Evolutionary conservation across 2,888 invertebrate genomes (phyloP).

Genomic region (Campoletis raptor): DNA sequence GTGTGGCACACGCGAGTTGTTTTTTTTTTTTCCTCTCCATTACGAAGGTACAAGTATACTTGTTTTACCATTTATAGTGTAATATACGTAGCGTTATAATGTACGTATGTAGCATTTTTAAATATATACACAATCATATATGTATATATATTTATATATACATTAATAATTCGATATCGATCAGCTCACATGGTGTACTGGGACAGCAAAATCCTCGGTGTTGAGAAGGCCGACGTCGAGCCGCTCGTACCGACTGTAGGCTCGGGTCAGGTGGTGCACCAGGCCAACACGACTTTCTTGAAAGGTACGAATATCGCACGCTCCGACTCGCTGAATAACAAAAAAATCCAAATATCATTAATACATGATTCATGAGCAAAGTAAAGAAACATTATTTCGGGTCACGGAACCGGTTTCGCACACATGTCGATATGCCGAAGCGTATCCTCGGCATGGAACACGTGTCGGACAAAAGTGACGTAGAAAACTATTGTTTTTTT

Average conservation of each 20-base stretch:
- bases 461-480: conserved; percentile 3
- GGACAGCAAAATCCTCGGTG: conserved; percentile 80
- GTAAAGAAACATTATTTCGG: conserved; percentile 4
- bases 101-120: conserved; percentile 45
- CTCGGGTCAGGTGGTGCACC: conserved; percentile 86
- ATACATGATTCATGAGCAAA: conserved; percentile 18
- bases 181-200: conserved; percentile 81
- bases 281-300: conserved; percentile 93
- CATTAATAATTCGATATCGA: conserved; percentile 55
- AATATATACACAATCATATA: conserved; percentile 46
- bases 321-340: conserved; percentile 86
- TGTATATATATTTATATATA: conserved; percentile 14
- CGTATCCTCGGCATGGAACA: not conserved
- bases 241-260: conserved; percentile 67
- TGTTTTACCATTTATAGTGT: conserved; percentile 50
- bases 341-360: conserved; percentile 13
- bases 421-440: not conserved
- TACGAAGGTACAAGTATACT: conserved; percentile 31
- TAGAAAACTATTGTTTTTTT: not conserved
- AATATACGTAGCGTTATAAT: conserved; percentile 42
- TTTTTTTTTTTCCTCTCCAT: conserved; percentile 37
- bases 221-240: conserved; percentile 72
- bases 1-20: conserved; percentile 59
- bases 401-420: conserved; percentile 30
- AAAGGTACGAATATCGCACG: conserved; percentile 92